Conservation (phyloP, 2,113 vertebrate genomes). For the Gymnorhina tibicen region DNA sequence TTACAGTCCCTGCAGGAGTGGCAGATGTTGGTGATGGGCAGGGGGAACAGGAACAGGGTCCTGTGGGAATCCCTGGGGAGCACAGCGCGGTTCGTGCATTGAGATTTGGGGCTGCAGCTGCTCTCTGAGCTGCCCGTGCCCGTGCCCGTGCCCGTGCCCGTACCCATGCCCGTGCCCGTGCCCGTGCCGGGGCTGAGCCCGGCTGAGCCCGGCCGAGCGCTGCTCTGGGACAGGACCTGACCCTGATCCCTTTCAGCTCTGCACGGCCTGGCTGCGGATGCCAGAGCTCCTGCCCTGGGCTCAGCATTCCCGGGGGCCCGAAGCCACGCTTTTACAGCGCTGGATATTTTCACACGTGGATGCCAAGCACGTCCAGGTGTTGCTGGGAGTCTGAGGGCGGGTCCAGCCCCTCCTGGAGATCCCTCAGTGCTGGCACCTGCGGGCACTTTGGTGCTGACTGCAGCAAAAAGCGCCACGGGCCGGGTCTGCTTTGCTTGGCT, state of each 20-base stretch:
- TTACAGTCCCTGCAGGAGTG: background rate
- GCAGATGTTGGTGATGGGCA: background rate
- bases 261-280: background rate
- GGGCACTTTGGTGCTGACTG: background rate
- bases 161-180: no score
- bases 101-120: background rate
- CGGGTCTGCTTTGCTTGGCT: conserved; percentile 44
- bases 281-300: background rate
- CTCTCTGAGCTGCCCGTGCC: background rate
- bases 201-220: background rate
- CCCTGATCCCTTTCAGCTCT: background rate
- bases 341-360: background rate
- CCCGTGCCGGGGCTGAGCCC: background rate
- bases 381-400: background rate
- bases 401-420: background rate
- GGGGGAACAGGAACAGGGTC: background rate
- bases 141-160: no score
- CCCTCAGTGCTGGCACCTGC: background rate
- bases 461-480: background rate
- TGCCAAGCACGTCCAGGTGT: background rate
- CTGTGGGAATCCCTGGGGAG: background rate
- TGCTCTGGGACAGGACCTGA: background rate
- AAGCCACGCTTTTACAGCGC: background rate
- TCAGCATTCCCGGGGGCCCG: background rate
- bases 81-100: background rate